Conservation (phyloP, 2,888 invertebrate genomes). For the Lasioglossum vierecki region DNA sequence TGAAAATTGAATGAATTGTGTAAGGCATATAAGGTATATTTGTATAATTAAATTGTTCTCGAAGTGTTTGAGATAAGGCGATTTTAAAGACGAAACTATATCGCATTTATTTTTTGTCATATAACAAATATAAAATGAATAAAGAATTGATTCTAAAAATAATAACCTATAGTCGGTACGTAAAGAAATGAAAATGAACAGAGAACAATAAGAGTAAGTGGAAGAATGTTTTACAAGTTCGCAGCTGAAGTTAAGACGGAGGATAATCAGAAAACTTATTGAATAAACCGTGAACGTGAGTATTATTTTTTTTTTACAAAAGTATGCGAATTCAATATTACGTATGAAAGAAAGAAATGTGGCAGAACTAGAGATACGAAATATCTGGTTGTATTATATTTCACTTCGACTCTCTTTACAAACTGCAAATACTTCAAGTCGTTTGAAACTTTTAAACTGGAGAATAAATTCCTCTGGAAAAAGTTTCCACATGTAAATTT, state of each 20-base stretch:
- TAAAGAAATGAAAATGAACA: not conserved
- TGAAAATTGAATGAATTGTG: not conserved
- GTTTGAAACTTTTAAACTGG: not conserved
- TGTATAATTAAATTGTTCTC: too few species aligned
- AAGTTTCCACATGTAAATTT: not conserved
- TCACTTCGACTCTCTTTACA: not conserved
- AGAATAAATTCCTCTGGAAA: not conserved
- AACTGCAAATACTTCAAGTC: not conserved
- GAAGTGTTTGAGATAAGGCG: not conserved
- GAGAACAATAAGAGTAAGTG: not conserved
- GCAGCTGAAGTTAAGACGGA: not conserved
- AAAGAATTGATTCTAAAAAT: too few species aligned
- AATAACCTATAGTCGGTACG: too few species aligned
- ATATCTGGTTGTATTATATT: not conserved
- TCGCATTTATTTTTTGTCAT: too few species aligned
- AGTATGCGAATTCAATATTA: not conserved
- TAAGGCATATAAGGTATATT: too few species aligned
- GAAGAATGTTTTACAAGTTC: not conserved
- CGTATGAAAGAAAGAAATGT: not conserved
- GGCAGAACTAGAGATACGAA: not conserved
- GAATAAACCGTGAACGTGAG: not conserved
- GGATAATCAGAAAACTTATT: not conserved
- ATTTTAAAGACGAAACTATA: not conserved
- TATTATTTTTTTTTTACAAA: not conserved
- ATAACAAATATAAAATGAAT: too few species aligned